Base-by-base conservation (phyloP, 2,888 invertebrate species). In the Poecilobothrus nobilitatus region DNA sequence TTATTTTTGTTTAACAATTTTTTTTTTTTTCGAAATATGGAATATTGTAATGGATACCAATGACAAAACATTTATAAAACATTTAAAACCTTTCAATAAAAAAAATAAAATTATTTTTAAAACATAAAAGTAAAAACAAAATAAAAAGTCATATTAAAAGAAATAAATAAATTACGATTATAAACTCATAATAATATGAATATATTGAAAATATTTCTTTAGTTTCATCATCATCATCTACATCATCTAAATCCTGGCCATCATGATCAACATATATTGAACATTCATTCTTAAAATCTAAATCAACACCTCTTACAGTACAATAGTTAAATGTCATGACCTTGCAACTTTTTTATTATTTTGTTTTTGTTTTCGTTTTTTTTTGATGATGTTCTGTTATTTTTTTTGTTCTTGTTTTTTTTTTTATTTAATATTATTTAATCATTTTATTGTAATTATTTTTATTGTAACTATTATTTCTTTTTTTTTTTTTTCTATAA, bases 241-340 rank as follows among this genome's bases (percentile, higher is more conserved):
- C 15, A 53, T 53, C 41, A 41, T 41, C 15, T 12, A 18, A 18
- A 53, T 53, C 53, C 9, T 53, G 2, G 15, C 6, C 53, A 53
- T 18, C 1, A 53, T 15, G 12, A 53, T 53, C 53, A 53, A 6
- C 18, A 18, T 53, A 18, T 53, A 18, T 53, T 53, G 53, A 53
- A 53, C 53, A 53, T 53, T n/a, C 18, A 53, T 53, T 53, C 53
- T 53, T 53, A 53, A 53, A 53, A 53, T 53, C 18, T 53, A 53
- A 53, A 53, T 53, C 53, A 53, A 53, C 53, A 53, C 53, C 53
- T 53, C 18, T 53, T 18, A 6, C 3, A 18, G 18, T 53, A 53
- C 53, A 53, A 53, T 53, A 53, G 53, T 53, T 53, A 18, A 53
- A 53, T 12, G 53, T 53, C 53, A 53, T 53, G 53, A 53, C 53